Conservation (phyloP, 2,113 vertebrate species). For the Lepisosteus osseus region DNA sequence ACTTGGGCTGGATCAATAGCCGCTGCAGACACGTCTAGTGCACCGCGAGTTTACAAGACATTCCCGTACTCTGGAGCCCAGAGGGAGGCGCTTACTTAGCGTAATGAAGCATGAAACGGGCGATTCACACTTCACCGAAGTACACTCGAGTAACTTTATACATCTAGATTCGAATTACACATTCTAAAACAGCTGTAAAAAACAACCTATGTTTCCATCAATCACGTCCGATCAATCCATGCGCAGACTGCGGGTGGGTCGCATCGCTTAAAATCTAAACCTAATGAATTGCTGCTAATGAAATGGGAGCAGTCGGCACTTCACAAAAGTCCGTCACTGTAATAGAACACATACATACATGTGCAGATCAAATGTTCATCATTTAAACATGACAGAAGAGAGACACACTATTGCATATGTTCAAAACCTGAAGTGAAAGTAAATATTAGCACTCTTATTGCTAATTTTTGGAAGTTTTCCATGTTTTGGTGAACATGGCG, state of each 20-base stretch:
- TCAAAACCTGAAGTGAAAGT: no score
- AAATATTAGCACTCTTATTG: no score
- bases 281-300: not conserved
- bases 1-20: no score
- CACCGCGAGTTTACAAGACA: not conserved
- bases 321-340: not conserved
- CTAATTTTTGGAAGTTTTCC: no score
- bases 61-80: not conserved
- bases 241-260: not conserved
- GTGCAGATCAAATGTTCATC: no score
- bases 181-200: conserved; percentile 39
- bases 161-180: conserved; percentile 45
- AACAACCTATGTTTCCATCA: conserved; percentile 10
- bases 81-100: conserved; percentile 23
- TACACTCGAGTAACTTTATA: conserved; percentile 33
- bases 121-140: conserved; percentile 28
- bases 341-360: no score
- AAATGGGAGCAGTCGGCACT: not conserved
- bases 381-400: no score
- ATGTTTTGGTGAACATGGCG: no score
- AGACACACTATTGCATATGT: no score
- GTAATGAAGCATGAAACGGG: conserved; percentile 39
- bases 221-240: not conserved
- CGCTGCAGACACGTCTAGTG: not conserved
- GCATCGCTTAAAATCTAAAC: not conserved